A percentile compares a stretch with the other conserved stretches of the same genome.
Conservation (phyloP, 2,888 invertebrate species). For the Cantharis flavilabris region DNA sequence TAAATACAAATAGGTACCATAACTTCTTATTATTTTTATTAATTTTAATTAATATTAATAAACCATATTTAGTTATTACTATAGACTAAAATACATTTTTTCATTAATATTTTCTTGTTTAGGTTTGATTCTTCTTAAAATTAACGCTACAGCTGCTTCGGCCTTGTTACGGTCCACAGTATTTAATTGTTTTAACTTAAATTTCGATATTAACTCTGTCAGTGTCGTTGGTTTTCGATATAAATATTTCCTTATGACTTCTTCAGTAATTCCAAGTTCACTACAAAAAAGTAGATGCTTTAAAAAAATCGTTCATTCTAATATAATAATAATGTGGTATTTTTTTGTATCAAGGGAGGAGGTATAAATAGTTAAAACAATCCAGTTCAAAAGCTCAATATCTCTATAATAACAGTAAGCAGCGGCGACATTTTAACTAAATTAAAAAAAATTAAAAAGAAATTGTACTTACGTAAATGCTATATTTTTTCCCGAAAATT, state of each 20-base stretch:
- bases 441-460: too few species aligned
- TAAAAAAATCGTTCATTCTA: too few species aligned
- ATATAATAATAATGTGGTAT: too few species aligned
- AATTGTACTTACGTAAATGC: background rate
- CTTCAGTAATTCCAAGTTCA: constrained; percentile 91
- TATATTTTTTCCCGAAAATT: background rate
- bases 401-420: too few species aligned
- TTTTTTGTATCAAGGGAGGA: too few species aligned
- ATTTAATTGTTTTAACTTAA: constrained; percentile 92
- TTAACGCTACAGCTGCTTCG: constrained; percentile 92
- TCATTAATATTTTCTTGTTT: constrained; percentile 89
- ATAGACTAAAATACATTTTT: constrained; percentile 78
- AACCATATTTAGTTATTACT: too few species aligned
- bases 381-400: too few species aligned
- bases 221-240: constrained; percentile 98
- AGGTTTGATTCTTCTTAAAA: constrained; percentile 92
- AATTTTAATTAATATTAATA: too few species aligned
- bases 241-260: constrained; percentile 91
- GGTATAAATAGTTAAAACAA: constrained; percentile 63
- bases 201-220: constrained; percentile 92
- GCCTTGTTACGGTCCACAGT: constrained; percentile 84
- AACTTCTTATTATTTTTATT: too few species aligned
- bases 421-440: too few species aligned
- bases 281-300: constrained; percentile 50
- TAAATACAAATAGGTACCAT: too few species aligned